These are phyloP conservation scores for Ara ararauna DNA, from an alignment of 2,797 vertebrate genomes.

Conservation along the genomic window DNA sequence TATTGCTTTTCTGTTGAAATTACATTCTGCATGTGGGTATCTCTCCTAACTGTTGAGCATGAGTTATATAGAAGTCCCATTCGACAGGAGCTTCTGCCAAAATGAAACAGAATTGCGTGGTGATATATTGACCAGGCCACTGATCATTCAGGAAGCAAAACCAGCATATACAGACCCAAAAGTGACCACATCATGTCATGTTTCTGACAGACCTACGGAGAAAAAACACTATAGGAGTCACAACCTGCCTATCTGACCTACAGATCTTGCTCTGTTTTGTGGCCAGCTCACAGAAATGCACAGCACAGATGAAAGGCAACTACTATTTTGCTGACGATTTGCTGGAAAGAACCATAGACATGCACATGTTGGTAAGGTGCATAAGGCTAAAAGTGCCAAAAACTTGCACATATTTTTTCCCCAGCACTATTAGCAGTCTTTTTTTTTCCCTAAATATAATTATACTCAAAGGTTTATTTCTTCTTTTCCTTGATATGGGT, in stretches of 20 bases:
- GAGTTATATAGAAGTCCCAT: neutral
- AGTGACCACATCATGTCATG: neutral
- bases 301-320: constrained; percentile 8
- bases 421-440: neutral
- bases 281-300: neutral
- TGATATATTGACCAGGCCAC: neutral
- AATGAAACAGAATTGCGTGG: neutral
- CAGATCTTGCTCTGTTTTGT: neutral
- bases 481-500: neutral
- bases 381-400: neutral
- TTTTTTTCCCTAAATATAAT: neutral
- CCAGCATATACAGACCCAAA: accelerated
- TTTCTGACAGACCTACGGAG: neutral
- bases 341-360: neutral
- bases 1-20: neutral
- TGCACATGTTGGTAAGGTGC: neutral
- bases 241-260: neutral
- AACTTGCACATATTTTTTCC: neutral
- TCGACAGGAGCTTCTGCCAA: neutral
- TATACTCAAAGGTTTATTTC: neutral
- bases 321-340: constrained; percentile 66
- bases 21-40: neutral
- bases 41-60: neutral
- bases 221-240: neutral
- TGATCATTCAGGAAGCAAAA: neutral